phyloP scores from a whole-genome alignment of 2,888 invertebrate genomes.

The Cheilosia vulpina region DNA sequence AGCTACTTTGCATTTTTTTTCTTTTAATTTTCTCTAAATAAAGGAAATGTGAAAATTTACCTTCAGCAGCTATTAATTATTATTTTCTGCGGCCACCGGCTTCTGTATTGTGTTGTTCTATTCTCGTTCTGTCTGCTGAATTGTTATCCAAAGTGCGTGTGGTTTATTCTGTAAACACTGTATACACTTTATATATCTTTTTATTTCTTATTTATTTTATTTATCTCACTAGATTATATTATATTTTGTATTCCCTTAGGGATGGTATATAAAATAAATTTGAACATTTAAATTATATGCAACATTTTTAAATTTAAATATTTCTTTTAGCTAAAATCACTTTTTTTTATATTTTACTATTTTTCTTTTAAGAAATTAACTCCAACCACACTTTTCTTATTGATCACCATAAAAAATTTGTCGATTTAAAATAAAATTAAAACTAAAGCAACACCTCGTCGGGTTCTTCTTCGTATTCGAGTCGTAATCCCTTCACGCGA shows the following conservation, averaged over 20 bases:
- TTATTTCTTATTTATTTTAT: conserved; percentile 13
- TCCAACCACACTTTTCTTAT: conserved; percentile 7
- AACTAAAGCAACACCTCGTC: background rate
- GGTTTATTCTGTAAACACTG: conserved; percentile 11
- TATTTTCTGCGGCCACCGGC: conserved; percentile 52
- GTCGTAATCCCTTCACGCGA: conserved; percentile 49
- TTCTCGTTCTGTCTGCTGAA: conserved; percentile 28
- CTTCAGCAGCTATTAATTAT: conserved; percentile 58
- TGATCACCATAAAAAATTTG: background rate
- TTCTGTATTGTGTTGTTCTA: conserved; percentile 1
- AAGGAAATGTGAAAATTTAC: conserved; percentile 52
- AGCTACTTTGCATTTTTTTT: background rate
- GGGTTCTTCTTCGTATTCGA: conserved; percentile 36
- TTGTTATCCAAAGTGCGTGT: conserved; percentile 66
- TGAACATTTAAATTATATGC: background rate
- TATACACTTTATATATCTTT: background rate
- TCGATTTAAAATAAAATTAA: background rate
- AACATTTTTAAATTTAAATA: background rate
- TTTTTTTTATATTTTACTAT: background rate
- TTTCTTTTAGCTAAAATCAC: background rate
- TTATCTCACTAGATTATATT: conserved; percentile 27
- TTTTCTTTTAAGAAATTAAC: conserved; percentile 8
- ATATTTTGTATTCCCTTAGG: conserved; percentile 6
- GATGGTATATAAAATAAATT: conserved; percentile 34
- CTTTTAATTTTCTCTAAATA: conserved; percentile 15